Percentiles rank a stretch among this genome's conserved stretches.
Evolutionary conservation across 2,888 invertebrate species (phyloP).

Genomic region (Hedychridium roseum): DNA sequence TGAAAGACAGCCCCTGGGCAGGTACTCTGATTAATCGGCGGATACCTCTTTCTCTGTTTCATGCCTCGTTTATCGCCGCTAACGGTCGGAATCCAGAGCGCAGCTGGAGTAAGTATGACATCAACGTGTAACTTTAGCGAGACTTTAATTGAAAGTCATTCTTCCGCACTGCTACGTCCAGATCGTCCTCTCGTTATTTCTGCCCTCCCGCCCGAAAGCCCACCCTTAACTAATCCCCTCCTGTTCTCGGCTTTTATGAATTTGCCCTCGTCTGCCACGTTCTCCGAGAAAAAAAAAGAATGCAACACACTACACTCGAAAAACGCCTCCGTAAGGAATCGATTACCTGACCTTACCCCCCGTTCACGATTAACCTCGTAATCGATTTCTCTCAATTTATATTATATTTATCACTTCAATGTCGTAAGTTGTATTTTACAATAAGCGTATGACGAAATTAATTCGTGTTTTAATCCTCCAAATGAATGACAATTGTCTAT

Average conservation of each 20-base stretch:
- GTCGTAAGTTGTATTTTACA: too few species aligned
- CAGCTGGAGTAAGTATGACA: slow-evolving; percentile 63
- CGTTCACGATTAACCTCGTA: too few species aligned
- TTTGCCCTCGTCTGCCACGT: not conserved
- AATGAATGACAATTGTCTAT: not conserved
- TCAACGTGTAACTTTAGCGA: not conserved
- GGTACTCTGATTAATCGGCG: slow-evolving; percentile 35
- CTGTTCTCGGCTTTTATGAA: not conserved
- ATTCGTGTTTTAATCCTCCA: not conserved
- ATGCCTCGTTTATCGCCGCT: slow-evolving; percentile 62
- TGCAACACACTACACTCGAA: too few species aligned
- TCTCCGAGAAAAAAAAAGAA: too few species aligned
- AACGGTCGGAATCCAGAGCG: slow-evolving; percentile 55
- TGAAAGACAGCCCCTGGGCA: too few species aligned
- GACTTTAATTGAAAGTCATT: not conserved
- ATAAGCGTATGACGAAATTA: too few species aligned
- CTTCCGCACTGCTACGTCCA: not conserved
- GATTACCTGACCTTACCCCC: too few species aligned
- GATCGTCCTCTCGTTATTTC: not conserved
- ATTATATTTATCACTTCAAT: too few species aligned
- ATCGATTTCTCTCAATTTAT: too few species aligned
- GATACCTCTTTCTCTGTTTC: slow-evolving; percentile 65
- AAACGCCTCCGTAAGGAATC: too few species aligned
- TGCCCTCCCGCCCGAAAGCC: not conserved
- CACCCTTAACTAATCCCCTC: not conserved